phyloP scores from a whole-genome alignment of 2,113 vertebrate species.

The Pluvialis apricaria region DNA sequence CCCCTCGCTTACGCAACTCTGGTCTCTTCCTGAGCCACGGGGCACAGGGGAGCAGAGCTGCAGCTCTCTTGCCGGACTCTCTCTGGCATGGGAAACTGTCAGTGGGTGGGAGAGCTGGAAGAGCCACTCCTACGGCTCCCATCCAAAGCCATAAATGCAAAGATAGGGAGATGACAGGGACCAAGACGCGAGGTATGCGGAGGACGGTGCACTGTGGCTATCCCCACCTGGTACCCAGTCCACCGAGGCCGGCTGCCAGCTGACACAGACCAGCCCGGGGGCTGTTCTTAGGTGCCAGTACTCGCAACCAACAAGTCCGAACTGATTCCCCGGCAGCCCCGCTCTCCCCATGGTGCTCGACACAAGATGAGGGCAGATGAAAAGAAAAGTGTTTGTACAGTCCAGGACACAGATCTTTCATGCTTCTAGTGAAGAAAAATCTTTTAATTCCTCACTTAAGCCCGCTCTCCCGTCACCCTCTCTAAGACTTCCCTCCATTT shows the following conservation, averaged over 20 bases:
- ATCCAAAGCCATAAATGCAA: not conserved
- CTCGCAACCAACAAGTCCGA: not conserved
- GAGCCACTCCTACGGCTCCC: not conserved
- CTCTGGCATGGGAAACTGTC: not conserved
- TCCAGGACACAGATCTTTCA: not conserved
- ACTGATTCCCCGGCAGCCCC: not conserved
- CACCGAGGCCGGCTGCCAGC: not conserved
- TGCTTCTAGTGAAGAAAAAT: not conserved
- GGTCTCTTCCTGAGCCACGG: not conserved
- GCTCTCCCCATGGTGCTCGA: not conserved
- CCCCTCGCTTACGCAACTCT: rapidly evolving
- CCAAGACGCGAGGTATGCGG: rapidly evolving
- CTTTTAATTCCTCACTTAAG: not conserved
- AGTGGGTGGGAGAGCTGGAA: constrained; percentile 3
- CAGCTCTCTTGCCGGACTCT: not conserved
- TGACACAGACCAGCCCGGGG: not conserved
- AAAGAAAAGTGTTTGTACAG: not conserved
- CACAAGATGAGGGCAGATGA: not conserved
- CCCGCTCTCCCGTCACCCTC: not conserved
- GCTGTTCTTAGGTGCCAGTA: not conserved
- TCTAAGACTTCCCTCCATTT: not conserved
- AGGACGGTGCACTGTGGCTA: rapidly evolving
- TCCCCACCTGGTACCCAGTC: not conserved
- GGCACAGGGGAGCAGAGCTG: not conserved
- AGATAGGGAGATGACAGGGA: not conserved